Evolutionary conservation across 2,797 vertebrate genomes (phyloP), one percentile per base, ranked within the genome.

Genomic region (Lemur catta): DNA sequence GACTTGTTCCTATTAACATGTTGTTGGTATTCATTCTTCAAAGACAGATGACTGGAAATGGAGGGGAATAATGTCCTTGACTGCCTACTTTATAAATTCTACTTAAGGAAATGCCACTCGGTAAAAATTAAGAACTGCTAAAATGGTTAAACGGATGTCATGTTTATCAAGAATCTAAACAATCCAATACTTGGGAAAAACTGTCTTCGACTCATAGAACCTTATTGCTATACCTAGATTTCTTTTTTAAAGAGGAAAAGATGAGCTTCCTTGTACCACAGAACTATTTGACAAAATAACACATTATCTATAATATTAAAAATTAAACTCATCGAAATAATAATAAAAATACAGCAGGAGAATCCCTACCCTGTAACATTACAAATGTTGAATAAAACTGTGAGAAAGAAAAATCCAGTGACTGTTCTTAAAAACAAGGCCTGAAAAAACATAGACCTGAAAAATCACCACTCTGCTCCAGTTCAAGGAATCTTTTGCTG

Each of bases 121-220:
- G 72, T 84, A 52, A 57, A 96, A 76, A 65, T 41, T 71, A 95
- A 93, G 81, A 86, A 59, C 38, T 6, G 0, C 69, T 80, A 87
- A 91, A 92, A 89, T 89, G 41, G 61, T 96, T 76, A 75, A 48
- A 46, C 50, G 6, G 0, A 14, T 93, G 71, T 63, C 59, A 69
- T 33, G 30, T 48, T 93, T 97, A 87, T 89, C 89, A 71, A 28
- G 92, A 95, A 92, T 82, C 94, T 91, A 94, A 95, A 76, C 91
- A 71, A 63, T 91, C 89, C 76, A 93, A 0, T 76, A 59, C 14
- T 94, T 76, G 59, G 80, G 67, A 72, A 17, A 3, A 69, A 43
- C 80, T 0, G 0, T 90, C 95, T 87, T 96, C 43, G 91, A 78
- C 92, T 93, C 88, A 92, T 94, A 97, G 35, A 97, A 98, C 92